Percentiles rank a stretch among this genome's conserved stretches.
phyloP scores from a whole-genome alignment of 1,140 invertebrate genomes.

The Oryzaephilus surinamensis region DNA sequence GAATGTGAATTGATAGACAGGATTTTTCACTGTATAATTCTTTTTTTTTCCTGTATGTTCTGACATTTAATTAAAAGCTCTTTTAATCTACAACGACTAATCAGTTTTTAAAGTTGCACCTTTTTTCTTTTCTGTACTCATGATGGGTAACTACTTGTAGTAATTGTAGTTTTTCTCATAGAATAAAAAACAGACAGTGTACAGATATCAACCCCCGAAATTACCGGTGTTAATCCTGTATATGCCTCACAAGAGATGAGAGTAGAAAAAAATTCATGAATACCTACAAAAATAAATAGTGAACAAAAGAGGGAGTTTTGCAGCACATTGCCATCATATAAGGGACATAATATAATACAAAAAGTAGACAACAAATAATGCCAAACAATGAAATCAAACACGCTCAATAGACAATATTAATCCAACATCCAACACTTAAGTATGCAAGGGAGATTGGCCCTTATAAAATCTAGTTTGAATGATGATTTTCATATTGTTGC shows the following conservation, averaged over 20 bases:
- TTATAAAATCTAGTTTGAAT: no score
- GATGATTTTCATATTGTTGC: conserved; percentile 13
- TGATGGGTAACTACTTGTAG: not conserved
- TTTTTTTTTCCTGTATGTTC: no score
- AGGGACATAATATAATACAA: no score
- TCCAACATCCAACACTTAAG: conserved; percentile 33
- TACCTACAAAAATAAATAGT: conserved; percentile 35
- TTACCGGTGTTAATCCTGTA: not conserved
- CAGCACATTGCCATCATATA: conserved; percentile 33
- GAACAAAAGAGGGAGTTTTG: conserved; percentile 30
- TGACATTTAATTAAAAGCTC: no score
- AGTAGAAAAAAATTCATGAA: conserved; percentile 30
- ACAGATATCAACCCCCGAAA: not conserved
- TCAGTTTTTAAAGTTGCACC: no score
- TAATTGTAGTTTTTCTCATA: no score
- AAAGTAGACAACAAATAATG: conserved; percentile 32
- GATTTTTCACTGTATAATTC: no score
- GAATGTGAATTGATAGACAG: no score
- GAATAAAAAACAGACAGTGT: not conserved
- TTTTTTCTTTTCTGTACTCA: no score
- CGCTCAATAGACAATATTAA: conserved; percentile 35
- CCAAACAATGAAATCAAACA: conserved; percentile 36
- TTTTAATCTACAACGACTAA: no score
- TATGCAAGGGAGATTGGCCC: conserved; percentile 6
- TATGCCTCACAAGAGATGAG: not conserved